Evolutionary conservation across 2,113 vertebrate species (phyloP).

Genomic region (Lampris megalopsis): DNA sequence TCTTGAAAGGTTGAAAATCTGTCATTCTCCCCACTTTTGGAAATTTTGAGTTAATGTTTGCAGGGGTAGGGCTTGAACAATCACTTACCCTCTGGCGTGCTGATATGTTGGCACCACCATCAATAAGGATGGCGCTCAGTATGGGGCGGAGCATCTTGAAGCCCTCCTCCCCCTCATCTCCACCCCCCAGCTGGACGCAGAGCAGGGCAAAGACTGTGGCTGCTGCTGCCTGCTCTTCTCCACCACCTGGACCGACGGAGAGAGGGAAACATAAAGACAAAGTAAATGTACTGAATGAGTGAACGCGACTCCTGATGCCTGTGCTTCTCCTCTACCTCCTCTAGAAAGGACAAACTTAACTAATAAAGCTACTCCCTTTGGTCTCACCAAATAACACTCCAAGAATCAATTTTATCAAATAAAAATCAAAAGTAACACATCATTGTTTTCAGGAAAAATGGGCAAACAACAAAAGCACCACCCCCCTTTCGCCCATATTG

Average conservation of each 20-base stretch:
- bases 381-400: too few relatives aligned
- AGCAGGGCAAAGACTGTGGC: constrained; percentile 88
- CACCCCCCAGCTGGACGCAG: constrained; percentile 93
- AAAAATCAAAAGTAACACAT: too few relatives aligned
- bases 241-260: constrained; percentile 82
- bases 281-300: background rate
- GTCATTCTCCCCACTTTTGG: too few relatives aligned
- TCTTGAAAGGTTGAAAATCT: too few relatives aligned
- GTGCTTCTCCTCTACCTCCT: accelerated
- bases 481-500: too few relatives aligned
- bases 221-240: constrained; percentile 91
- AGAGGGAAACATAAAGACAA: background rate
- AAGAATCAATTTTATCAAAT: too few relatives aligned
- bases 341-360: too few relatives aligned
- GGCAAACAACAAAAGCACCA: too few relatives aligned
- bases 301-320: background rate
- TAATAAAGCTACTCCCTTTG: too few relatives aligned
- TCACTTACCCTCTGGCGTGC: constrained; percentile 92
- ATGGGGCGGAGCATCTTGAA: constrained; percentile 88
- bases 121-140: constrained; percentile 86
- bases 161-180: constrained; percentile 88
- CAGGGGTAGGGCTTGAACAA: background rate
- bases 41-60: background rate
- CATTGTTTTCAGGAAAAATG: too few relatives aligned
- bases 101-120: constrained; percentile 81